These are phyloP conservation scores for Vicugna pacos DNA, from an alignment of 2,113 vertebrate species.

Conservation along the genomic window DNA sequence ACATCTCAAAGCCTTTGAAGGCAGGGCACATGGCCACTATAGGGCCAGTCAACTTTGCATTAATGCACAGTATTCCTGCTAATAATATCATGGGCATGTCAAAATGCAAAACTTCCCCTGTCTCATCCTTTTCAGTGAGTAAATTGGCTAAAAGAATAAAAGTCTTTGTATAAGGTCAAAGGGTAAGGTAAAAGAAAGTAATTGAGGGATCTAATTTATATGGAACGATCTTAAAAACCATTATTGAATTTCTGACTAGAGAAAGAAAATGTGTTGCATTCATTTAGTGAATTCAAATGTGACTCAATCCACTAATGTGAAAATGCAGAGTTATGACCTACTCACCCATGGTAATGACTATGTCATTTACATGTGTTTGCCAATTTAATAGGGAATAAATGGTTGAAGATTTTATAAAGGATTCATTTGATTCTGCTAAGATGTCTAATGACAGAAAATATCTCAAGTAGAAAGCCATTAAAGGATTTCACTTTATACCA, in stretches of 20 bases:
- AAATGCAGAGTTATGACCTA: constrained; percentile 64
- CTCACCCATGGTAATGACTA: constrained; percentile 55
- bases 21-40: neutral
- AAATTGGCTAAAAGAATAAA: constrained; percentile 44
- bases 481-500: constrained; percentile 14
- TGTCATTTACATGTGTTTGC: constrained; percentile 66
- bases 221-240: constrained; percentile 60
- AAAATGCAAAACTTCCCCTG: neutral
- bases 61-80: neutral
- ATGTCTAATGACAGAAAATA: constrained; percentile 67
- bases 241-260: constrained; percentile 56
- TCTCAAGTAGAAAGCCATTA: constrained; percentile 53
- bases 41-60: neutral
- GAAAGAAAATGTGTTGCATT: constrained; percentile 64
- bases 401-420: constrained; percentile 54
- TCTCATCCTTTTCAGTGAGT: neutral
- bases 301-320: constrained; percentile 34
- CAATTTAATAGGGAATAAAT: constrained; percentile 57
- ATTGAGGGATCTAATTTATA: constrained; percentile 62
- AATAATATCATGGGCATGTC: neutral
- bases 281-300: constrained; percentile 63
- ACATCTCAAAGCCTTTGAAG: constrained; percentile 13
- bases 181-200: constrained; percentile 40
- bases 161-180: constrained; percentile 66
- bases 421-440: constrained; percentile 60